Conservation (phyloP, 1,140 invertebrate species). For the Oryctes rhinoceros region DNA sequence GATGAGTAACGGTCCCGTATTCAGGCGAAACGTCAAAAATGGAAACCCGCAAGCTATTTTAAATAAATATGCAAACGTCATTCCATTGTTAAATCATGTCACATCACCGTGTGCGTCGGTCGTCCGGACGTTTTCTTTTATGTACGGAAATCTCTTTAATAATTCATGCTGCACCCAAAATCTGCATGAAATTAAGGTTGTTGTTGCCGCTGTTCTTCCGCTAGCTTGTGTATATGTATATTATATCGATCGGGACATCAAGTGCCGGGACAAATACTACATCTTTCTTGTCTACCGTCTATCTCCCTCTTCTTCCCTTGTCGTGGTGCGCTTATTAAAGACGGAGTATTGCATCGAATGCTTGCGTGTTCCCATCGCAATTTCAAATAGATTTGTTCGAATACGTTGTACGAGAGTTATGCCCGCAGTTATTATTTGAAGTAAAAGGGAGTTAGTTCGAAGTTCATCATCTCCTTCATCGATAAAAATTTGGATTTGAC, state of each 20-base stretch:
- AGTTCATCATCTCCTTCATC: no score
- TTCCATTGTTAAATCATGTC: conserved; percentile 34
- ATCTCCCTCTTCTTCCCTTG: no score
- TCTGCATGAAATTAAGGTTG: conserved; percentile 33
- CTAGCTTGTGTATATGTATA: not conserved
- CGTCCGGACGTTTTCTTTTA: conserved; percentile 26
- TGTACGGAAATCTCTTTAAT: conserved; percentile 29
- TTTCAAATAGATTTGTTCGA: no score
- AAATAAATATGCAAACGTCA: conserved; percentile 35
- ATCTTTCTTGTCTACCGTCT: not conserved
- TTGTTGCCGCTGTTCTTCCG: conserved; percentile 24
- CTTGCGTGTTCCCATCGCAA: no score
- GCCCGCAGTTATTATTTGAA: no score
- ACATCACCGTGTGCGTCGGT: conserved; percentile 20
- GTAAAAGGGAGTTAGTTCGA: no score
- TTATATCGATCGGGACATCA: conserved; percentile 29
- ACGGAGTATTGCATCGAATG: no score
- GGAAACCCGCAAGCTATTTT: conserved; percentile 17
- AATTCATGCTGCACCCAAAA: conserved; percentile 35
- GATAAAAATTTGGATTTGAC: no score
- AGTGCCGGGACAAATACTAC: not conserved
- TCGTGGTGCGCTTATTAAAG: no score
- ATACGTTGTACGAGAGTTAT: no score
- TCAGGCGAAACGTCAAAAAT: conserved; percentile 7
- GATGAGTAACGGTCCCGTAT: not conserved